Evolutionary conservation across 2,797 vertebrate species (phyloP).

Genomic region (Amphiprion clarkii): DNA sequence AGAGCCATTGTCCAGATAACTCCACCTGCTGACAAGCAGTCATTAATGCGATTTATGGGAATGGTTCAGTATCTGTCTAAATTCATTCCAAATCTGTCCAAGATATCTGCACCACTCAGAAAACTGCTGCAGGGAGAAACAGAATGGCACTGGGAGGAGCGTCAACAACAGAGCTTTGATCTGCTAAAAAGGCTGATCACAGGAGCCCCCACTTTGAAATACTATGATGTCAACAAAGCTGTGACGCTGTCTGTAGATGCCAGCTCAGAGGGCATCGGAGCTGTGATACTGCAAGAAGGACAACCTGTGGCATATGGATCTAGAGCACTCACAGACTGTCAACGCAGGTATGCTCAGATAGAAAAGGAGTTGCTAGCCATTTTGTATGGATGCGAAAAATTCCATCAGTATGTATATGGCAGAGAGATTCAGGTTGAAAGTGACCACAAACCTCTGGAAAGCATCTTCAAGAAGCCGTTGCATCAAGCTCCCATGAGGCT

Average conservation of each 20-base stretch:
- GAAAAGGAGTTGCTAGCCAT: conserved; percentile 41
- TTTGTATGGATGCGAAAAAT: conserved; percentile 31
- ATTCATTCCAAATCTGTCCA: conserved; percentile 26
- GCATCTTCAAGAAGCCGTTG: neutral
- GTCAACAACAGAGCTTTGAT: too few species aligned
- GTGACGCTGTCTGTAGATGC: conserved; percentile 29
- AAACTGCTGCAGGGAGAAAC: too few species aligned
- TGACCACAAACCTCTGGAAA: conserved; percentile 37
- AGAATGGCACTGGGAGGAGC: too few species aligned
- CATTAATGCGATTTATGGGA: conserved; percentile 61
- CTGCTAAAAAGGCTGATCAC: too few species aligned
- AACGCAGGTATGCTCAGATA: conserved; percentile 23
- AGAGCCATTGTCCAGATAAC: too few species aligned
- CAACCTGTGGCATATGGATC: conserved; percentile 15
- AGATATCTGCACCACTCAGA: too few species aligned
- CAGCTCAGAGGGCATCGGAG: conserved; percentile 30
- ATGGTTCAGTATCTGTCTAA: conserved; percentile 65
- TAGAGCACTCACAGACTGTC: conserved; percentile 12
- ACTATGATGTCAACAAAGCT: conserved; percentile 19
- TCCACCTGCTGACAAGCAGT: conserved; percentile 53
- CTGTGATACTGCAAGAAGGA: conserved; percentile 40
- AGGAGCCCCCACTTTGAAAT: too few species aligned
- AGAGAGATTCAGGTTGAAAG: conserved; percentile 12
- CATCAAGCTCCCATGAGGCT: neutral
- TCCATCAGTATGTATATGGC: conserved; percentile 30